Evolutionary conservation across 2,888 invertebrate genomes (phyloP), one percentile per base, ranked within the genome.

Genomic region (Didymodactylos carnosus): DNA sequence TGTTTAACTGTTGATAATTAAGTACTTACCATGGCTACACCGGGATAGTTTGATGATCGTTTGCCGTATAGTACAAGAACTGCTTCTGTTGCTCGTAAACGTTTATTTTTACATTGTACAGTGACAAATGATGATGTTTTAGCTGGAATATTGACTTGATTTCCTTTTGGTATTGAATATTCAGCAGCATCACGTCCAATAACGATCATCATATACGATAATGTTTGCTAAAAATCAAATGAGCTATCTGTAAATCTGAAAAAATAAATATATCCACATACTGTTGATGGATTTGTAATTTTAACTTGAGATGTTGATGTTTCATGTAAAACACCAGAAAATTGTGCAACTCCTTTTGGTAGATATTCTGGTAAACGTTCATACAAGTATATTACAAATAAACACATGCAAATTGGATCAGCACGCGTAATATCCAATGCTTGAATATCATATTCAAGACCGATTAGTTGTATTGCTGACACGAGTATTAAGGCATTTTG

Each of bases 221-320:
- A 77, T 4, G 82, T 78, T 76, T 82, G 82, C n/a, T n/a, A n/a
- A n/a, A n/a, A n/a, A 29, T 76, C 76, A 76, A 80, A 81, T 6
- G 83, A 81, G 77, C 83, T 83, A n/a, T n/a, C n/a, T n/a, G n/a
- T n/a, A n/a, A n/a, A 83, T 80, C 82, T 83, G 77, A n/a, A 73
- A 51, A 16, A 14, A 29, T 7, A 39, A 10, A 76, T 8, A 72
- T 19, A 46, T 62, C 14, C 11, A 13, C 27, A 62, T 27, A 62
- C n/a, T n/a, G 40, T 43, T 39, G 62, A 71, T 35, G 74, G 74
- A 40, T 74, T 74, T 43, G 69, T 43, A 39, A 39, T 43, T 35
- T 73, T 71, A 75, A 82, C 82, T 80, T 82, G 81, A 80, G 81
- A 78, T 23, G 79, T 77, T 39, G 81, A 79, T 7, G 78, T 78